These are phyloP conservation scores for Sminthopsis crassicaudata DNA, from an alignment of 2,113 vertebrate genomes.

Conservation along the genomic window DNA sequence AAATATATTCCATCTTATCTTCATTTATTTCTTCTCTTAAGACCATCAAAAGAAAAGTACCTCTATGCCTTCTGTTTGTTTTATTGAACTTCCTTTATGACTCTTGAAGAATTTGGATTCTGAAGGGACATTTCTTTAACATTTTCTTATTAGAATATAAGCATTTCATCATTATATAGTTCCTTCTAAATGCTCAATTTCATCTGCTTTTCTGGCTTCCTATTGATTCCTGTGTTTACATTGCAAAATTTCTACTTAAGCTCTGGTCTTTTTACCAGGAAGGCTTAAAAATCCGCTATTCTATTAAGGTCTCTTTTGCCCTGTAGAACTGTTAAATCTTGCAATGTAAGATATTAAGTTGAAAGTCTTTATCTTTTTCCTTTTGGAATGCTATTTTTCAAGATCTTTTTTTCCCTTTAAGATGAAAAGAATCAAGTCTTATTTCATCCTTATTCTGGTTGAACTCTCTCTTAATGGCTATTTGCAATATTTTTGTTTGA, in stretches of 20 bases:
- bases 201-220: background rate
- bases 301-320: background rate
- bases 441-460: background rate
- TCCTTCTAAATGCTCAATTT: background rate
- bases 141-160: background rate
- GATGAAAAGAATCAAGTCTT: background rate
- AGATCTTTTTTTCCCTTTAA: background rate
- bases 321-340: background rate
- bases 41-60: background rate
- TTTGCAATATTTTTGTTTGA: background rate
- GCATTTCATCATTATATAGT: background rate
- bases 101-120: background rate
- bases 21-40: background rate
- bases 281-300: background rate
- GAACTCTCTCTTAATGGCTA: background rate
- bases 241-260: background rate
- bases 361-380: background rate
- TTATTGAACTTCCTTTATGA: background rate
- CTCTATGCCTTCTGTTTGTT: background rate
- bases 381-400: background rate
- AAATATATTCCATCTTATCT: background rate
- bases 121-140: background rate
- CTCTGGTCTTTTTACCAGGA: background rate
- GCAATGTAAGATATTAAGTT: background rate
- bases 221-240: background rate